Percentiles rank a stretch among this genome's conserved stretches.
These are phyloP conservation scores for Lemur catta DNA, from an alignment of 2,797 vertebrate genomes.

Conservation along the genomic window DNA sequence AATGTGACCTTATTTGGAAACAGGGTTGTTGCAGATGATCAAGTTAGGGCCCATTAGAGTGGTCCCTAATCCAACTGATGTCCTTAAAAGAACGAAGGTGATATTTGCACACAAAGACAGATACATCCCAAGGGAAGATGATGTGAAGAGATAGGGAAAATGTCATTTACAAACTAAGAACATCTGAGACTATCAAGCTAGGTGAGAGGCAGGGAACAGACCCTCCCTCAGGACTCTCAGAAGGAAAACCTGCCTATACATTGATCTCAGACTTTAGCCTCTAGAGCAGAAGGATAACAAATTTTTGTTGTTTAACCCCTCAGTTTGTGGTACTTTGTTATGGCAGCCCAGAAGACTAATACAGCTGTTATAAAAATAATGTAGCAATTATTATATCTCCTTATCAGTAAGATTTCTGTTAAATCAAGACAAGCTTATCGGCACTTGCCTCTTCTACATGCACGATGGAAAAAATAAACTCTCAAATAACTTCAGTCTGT, in stretches of 20 bases:
- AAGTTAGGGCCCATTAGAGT: too few relatives aligned
- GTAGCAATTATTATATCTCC: background rate
- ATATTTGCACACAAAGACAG: too few relatives aligned
- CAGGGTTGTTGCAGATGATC: too few relatives aligned
- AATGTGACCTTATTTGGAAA: too few relatives aligned
- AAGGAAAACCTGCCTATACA: too few relatives aligned
- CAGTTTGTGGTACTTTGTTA: too few relatives aligned
- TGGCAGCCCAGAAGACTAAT: background rate
- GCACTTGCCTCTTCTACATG: background rate
- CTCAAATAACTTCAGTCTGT: background rate
- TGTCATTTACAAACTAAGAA: background rate
- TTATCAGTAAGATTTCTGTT: background rate
- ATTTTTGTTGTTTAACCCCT: too few relatives aligned
- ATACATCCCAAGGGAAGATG: background rate
- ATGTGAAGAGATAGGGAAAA: background rate
- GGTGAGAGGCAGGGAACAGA: background rate
- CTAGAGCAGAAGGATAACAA: too few relatives aligned
- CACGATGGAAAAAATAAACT: background rate
- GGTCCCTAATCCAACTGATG: too few relatives aligned
- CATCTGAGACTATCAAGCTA: background rate
- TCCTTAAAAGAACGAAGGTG: too few relatives aligned
- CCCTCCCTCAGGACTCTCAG: too few relatives aligned
- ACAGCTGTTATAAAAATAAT: background rate
- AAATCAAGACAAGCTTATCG: background rate
- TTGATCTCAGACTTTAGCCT: too few relatives aligned